phyloP scores from a whole-genome alignment of 2,797 vertebrate genomes.

The Xiphophorus birchmanni region DNA sequence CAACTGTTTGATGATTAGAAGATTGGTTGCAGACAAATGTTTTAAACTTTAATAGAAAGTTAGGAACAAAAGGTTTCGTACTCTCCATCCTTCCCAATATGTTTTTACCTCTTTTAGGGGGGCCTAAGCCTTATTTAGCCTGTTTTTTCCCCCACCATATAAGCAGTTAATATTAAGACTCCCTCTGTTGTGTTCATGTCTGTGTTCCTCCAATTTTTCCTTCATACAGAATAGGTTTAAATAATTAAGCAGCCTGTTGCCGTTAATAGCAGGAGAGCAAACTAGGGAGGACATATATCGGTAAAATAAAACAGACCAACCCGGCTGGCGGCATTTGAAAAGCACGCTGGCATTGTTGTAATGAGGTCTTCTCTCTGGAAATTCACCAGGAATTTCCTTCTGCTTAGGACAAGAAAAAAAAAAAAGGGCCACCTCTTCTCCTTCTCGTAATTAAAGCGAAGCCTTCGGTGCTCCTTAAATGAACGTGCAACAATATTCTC shows the following conservation, averaged over 20 bases:
- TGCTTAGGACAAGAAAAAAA: slow-evolving; percentile 23
- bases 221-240: slow-evolving; percentile 74
- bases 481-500: slow-evolving; percentile 46
- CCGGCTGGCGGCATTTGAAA: slow-evolving; percentile 49
- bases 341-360: slow-evolving; percentile 58
- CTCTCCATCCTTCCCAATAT: not conserved
- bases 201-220: slow-evolving; percentile 65
- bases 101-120: not conserved
- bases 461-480: slow-evolving; percentile 48
- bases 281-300: slow-evolving; percentile 30
- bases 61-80: not conserved
- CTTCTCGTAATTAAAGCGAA: slow-evolving; percentile 64
- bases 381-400: slow-evolving; percentile 66
- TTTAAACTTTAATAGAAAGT: not conserved
- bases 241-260: slow-evolving; percentile 77
- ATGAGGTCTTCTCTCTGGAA: slow-evolving; percentile 69
- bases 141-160: not conserved
- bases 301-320: slow-evolving; percentile 51
- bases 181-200: slow-evolving; percentile 65
- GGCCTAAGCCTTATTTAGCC: not conserved
- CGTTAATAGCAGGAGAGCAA: slow-evolving; percentile 58
- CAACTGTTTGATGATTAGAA: not conserved
- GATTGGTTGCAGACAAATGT: not conserved
- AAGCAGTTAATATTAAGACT: slow-evolving; percentile 44
- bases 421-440: slow-evolving; percentile 22